Base-by-base conservation (phyloP, 2,888 invertebrate genomes). In the Scaptomyza tumidula region DNA sequence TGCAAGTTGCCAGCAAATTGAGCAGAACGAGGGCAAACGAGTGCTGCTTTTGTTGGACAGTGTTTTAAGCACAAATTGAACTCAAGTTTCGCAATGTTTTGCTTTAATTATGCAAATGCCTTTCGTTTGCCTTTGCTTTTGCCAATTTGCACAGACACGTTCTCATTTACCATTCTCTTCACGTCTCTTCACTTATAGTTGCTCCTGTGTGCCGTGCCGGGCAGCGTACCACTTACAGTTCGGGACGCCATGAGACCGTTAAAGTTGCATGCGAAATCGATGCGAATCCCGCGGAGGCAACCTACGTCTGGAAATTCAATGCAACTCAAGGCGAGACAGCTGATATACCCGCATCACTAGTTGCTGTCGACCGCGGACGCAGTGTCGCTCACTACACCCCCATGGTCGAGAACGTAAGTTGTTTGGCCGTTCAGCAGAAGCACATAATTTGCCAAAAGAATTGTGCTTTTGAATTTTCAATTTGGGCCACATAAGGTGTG, bases 271-370 rank as follows among this genome's bases (percentile, higher is more conserved):
- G 96, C 91, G 95, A 95, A 90, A 92, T 96, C 61, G 95, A 96
- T 88, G 95, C 95, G 37, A 96, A 96, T 92, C 96, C 96, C 16
- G 91, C 93, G 59, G 94, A 95, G 76, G 93, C 95, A 39, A 93
- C 93, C 78, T 96, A 95, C 92, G 93, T 93, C 66, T 96, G 96
- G 96, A 95, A 95, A 92, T 95, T 96, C 92, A 96, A 96, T 93
- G 95, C 95, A 90, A 94, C 95, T 44, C 88, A 90, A 55, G 94
- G 94, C 76, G 95, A 95, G 83, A 93, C 94, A 31, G 93, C 95
- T 71, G 95, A 96, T 91, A 94, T 96, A 80, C 94, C 95, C 13
- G 93, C 94, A 69, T 94, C 94, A 59, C 93, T 94, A 78, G 93
- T 95, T 72, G 93, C 93, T 66, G 93, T 93, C 53, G 95, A 95